phyloP scores from a whole-genome alignment of 2,113 vertebrate genomes.

The Oryzias javanicus region DNA sequence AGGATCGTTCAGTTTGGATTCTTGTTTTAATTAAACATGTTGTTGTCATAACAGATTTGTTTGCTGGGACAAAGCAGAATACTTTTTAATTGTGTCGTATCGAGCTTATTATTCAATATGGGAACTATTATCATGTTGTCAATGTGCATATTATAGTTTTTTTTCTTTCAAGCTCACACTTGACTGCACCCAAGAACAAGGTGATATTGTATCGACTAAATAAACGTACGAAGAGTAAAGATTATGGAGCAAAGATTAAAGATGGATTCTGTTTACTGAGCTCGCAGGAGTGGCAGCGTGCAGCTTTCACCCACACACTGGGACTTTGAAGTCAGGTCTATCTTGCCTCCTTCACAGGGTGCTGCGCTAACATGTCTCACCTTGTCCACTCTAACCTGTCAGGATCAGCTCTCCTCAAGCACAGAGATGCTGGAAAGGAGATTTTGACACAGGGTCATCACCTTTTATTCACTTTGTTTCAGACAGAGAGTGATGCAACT shows the following conservation, averaged over 20 bases:
- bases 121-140: slow-evolving; percentile 10
- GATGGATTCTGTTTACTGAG: slow-evolving; percentile 65
- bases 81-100: too few relatives aligned
- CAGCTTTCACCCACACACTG: slow-evolving; percentile 61
- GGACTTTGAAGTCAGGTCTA: slow-evolving; percentile 61
- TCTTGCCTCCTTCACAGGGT: slow-evolving; percentile 41
- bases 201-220: slow-evolving; percentile 68
- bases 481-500: slow-evolving; percentile 63
- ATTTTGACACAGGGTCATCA: slow-evolving; percentile 46
- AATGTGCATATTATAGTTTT: slow-evolving; percentile 49
- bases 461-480: slow-evolving; percentile 16
- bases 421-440: slow-evolving; percentile 36
- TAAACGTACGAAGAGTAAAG: slow-evolving; percentile 65
- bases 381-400: slow-evolving; percentile 73
- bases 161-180: slow-evolving; percentile 44
- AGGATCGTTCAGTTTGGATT: too few relatives aligned
- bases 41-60: too few relatives aligned
- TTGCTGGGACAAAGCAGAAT: too few relatives aligned
- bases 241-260: slow-evolving; percentile 74
- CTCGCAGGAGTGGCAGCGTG: slow-evolving; percentile 57
- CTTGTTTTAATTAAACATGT: too few relatives aligned
- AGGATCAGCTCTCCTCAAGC: slow-evolving; percentile 56
- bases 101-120: too few relatives aligned
- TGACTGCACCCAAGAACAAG: slow-evolving; percentile 65
- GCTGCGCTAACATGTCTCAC: slow-evolving; percentile 61